These are phyloP conservation scores for Cyclargus thomasi DNA, from an alignment of 1,140 invertebrate species.

Conservation along the genomic window DNA sequence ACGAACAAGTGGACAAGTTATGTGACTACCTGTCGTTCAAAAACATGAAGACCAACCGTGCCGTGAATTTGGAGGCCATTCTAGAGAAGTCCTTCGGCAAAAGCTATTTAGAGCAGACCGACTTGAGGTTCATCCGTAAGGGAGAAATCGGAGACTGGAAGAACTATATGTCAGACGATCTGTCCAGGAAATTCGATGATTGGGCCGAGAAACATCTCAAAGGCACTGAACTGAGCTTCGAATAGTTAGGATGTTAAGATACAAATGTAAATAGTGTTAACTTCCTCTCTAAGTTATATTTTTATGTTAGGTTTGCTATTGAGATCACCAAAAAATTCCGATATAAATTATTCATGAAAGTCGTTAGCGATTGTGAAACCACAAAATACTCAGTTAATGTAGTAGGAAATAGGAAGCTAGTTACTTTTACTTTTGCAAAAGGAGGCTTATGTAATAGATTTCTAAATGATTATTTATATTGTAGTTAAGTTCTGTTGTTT, in stretches of 20 bases:
- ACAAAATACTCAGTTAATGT: not conserved
- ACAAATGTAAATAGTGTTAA: not conserved
- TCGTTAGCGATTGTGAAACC: not conserved
- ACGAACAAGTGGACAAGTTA: constrained; percentile 80
- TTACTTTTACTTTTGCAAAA: constrained; percentile 1
- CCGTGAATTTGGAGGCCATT: constrained; percentile 82
- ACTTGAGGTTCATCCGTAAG: constrained; percentile 84
- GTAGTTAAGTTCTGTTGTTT: not conserved
- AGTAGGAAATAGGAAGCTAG: not conserved
- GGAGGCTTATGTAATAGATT: not conserved
- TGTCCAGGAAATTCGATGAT: constrained; percentile 82
- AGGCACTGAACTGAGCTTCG: constrained; percentile 79
- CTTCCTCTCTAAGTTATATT: not conserved
- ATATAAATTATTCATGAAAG: not conserved
- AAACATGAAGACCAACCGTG: constrained; percentile 88
- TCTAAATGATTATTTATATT: not conserved
- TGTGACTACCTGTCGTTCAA: constrained; percentile 86
- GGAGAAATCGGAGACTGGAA: constrained; percentile 90
- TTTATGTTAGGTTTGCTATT: not conserved
- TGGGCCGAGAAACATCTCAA: constrained; percentile 82
- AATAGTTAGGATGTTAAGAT: constrained; percentile 44
- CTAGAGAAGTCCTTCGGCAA: constrained; percentile 73
- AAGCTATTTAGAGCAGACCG: constrained; percentile 71
- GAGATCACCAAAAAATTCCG: not conserved
- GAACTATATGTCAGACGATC: constrained; percentile 84